phyloP scores from a whole-genome alignment of 2,797 vertebrate species.

The Arnoldichthys spilopterus region DNA sequence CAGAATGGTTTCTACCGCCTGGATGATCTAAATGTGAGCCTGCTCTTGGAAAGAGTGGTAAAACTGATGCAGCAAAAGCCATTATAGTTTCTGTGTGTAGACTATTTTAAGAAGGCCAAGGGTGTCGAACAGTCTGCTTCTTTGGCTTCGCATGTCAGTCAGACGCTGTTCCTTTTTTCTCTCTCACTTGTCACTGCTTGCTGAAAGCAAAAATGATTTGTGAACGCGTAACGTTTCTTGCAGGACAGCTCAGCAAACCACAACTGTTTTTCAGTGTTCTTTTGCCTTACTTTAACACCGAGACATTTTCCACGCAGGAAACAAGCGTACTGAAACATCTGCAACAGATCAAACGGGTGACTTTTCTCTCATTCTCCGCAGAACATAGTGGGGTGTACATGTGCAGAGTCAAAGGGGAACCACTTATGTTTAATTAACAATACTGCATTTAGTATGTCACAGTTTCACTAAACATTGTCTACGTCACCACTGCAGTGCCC shows the following conservation, averaged over 20 bases:
- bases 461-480: neutral
- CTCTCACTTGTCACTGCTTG: conserved; percentile 11
- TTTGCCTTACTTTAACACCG: conserved; percentile 17
- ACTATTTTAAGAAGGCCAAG: neutral
- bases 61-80: conserved; percentile 19
- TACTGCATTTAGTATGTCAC: neutral
- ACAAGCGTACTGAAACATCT: conserved; percentile 37
- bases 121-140: neutral
- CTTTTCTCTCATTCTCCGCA: conserved; percentile 24
- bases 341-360: conserved; percentile 21
- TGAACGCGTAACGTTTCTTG: conserved; percentile 13
- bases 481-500: neutral
- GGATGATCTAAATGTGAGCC: neutral
- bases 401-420: neutral
- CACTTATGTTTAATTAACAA: neutral
- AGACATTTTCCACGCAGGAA: conserved; percentile 52
- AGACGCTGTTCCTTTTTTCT: conserved; percentile 18
- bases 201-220: conserved; percentile 27
- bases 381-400: neutral
- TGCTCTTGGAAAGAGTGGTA: conserved; percentile 1
- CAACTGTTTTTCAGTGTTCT: conserved; percentile 33
- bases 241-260: conserved; percentile 41
- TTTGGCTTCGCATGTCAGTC: conserved; percentile 8
- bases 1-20: neutral
- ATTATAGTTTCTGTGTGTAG: conserved; percentile 26